Base-by-base conservation (phyloP, 2,888 invertebrate species). In the Halictus quadricinctus region DNA sequence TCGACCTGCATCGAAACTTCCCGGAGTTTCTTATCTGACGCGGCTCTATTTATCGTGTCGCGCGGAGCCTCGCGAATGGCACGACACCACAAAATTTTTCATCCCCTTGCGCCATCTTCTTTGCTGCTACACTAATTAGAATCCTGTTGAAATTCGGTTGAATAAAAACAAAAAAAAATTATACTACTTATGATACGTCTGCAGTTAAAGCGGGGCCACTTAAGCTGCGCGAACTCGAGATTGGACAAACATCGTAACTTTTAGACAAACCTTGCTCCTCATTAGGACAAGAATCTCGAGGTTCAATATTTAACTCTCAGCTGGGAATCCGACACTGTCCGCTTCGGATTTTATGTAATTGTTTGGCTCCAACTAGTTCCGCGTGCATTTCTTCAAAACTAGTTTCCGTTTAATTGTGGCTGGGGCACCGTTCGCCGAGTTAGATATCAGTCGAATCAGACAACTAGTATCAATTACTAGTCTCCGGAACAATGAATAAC, bases 1-100 rank as follows among this genome's bases (percentile, higher is more conserved):
- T 70, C 70, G 70, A 70, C 41, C 12, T 73, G 29, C 21, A 73
- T 21, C 50, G 50, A 21, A 76, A 50, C 66, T 50, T 48, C 50
- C 36, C 48, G 48, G 66, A 10, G 36, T 66, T 76, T 41, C 76
- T 76, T 76, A 76, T 50, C 76, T 12, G 41, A 36, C 41, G 76
- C n/a, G 36, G 41, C 36, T 50, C 41, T 41, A 76, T 76, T 76
- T 66, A 76, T 50, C 76, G 29, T 29, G 29, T 29, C 29, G 29
- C 29, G 29, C 29, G 41, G 41, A 41, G 69, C 21, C 10, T 21
- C 69, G 41, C 41, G 43, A n/a, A 69, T n/a, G 12, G 41, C 12
- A 10, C 41, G 69, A 21, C 5, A 21, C 21, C 50, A 54, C 21
- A 7, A 54, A 18, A 54, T 54, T 54, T 21, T 54, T 54, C 8